Conservation (phyloP, 2,113 vertebrate genomes). For the Alexandromys fortis region DNA sequence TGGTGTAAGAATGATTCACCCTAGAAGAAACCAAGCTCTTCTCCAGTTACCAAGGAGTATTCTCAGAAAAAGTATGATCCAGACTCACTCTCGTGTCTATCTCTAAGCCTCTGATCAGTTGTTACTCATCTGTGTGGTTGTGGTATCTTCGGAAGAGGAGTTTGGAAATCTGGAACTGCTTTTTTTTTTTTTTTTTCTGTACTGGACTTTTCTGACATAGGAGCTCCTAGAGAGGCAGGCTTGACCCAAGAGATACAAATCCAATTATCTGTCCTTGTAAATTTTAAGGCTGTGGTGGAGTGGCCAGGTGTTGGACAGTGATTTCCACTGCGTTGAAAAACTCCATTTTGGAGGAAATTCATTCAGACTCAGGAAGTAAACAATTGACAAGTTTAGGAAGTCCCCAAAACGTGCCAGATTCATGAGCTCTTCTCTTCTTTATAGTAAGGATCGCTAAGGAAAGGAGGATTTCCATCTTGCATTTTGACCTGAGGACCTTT, state of each 20-base stretch:
- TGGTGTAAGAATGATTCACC: not conserved
- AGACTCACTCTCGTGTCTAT: not conserved
- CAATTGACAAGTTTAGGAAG: not conserved
- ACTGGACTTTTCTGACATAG: not conserved
- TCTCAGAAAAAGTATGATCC: not conserved
- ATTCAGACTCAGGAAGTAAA: not conserved
- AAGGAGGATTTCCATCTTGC: not conserved
- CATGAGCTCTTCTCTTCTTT: not conserved
- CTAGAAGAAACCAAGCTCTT: not conserved
- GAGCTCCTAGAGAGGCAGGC: not conserved
- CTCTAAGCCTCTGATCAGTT: not conserved
- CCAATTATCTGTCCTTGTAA: not conserved
- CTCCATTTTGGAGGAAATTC: not conserved
- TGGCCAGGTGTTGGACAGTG: not conserved
- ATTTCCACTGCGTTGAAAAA: not conserved
- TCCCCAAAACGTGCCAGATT: not conserved
- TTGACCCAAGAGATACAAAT: not conserved
- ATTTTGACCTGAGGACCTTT: not conserved
- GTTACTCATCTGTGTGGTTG: not conserved
- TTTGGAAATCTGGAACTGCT: not conserved
- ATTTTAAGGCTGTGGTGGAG: not conserved
- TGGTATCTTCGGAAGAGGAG: not conserved
- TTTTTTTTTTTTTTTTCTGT: not conserved
- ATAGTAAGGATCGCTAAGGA: not conserved
- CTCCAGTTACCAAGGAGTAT: not conserved